These are phyloP conservation scores for Platorchestia sp. DNA, from an alignment of 1,140 invertebrate species.

Conservation along the genomic window DNA sequence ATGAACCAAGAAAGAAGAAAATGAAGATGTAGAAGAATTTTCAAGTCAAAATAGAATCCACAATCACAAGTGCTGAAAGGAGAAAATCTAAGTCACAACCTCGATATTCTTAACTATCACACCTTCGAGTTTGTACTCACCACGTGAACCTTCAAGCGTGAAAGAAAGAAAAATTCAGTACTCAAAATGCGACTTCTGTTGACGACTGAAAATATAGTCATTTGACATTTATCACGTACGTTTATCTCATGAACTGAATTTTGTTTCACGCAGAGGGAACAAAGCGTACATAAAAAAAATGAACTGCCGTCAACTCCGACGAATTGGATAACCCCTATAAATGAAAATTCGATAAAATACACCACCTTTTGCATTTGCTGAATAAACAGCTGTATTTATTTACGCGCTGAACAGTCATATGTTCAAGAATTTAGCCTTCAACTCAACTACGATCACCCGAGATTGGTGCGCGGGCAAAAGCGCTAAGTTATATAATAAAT, in stretches of 20 bases:
- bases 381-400: no score
- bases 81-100: background rate
- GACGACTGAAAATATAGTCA: no score
- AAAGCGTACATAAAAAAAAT: background rate
- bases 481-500: no score
- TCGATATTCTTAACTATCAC: background rate
- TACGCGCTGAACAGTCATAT: no score
- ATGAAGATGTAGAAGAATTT: background rate
- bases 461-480: no score
- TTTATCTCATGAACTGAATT: no score
- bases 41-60: background rate
- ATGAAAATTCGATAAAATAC: no score
- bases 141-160: conserved; percentile 41
- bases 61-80: background rate
- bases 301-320: background rate
- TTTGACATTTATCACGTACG: no score
- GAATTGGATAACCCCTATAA: background rate
- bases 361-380: no score
- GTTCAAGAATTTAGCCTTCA: no score
- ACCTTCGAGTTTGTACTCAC: background rate
- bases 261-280: background rate
- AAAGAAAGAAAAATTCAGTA: background rate
- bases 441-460: no score
- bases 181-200: background rate
- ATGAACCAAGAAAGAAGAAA: background rate